These are phyloP conservation scores for Polydesmus complanatus DNA, from an alignment of 2,888 invertebrate species.

Conservation along the genomic window DNA sequence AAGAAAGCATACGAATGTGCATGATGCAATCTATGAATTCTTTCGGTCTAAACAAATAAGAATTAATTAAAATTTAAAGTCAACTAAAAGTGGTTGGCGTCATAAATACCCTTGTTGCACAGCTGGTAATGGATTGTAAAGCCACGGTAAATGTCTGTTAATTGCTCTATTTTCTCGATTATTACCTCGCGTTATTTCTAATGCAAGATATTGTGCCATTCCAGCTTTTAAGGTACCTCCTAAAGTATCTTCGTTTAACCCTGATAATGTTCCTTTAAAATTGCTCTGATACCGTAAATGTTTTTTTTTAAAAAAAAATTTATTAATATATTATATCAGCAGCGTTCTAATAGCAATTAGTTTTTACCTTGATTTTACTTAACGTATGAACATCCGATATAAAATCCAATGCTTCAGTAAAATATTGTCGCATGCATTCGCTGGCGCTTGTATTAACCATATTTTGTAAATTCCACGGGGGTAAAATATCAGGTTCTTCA, in stretches of 20 bases:
- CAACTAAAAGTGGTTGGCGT: not conserved
- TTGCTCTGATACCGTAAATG: slow-evolving; percentile 48
- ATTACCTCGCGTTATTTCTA: slow-evolving; percentile 83
- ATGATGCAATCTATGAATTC: slow-evolving; percentile 91
- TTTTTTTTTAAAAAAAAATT: slow-evolving; percentile 16
- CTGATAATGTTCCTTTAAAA: slow-evolving; percentile 46
- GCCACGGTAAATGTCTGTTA: slow-evolving; percentile 74
- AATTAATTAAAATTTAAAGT: not conserved
- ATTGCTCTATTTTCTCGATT: slow-evolving; percentile 64
- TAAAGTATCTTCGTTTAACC: slow-evolving; percentile 85
- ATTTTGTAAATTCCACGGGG: slow-evolving; percentile 18
- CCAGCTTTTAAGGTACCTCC: slow-evolving; percentile 94
- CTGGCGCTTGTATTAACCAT: slow-evolving; percentile 59
- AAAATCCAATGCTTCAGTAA: slow-evolving; percentile 86
- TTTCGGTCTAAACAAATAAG: slow-evolving; percentile 48
- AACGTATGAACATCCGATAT: slow-evolving; percentile 91
- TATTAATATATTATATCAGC: not conserved
- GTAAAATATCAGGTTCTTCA: slow-evolving; percentile 37
- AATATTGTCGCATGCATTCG: slow-evolving; percentile 83
- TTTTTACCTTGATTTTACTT: slow-evolving; percentile 81
- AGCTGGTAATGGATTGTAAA: slow-evolving; percentile 63
- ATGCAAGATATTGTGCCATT: slow-evolving; percentile 63
- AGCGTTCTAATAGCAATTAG: not conserved
- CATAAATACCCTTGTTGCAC: slow-evolving; percentile 59
- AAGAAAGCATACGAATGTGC: slow-evolving; percentile 85